Conservation (phyloP, 2,113 vertebrate genomes). For the Callaeas wilsoni region DNA sequence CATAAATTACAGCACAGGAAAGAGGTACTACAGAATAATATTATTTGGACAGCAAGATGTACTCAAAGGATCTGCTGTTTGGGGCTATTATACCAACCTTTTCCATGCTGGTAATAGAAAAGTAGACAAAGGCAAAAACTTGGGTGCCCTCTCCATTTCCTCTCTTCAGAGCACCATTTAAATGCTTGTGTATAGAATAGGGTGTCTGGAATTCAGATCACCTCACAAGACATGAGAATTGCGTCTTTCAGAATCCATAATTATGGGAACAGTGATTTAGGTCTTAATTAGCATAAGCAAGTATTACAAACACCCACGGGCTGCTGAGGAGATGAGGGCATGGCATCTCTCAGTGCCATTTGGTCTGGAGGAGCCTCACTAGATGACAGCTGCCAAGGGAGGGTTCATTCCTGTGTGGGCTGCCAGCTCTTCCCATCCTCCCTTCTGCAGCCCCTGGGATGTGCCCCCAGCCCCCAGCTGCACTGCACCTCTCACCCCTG, state of each 20-base stretch:
- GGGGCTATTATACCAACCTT: background rate
- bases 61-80: background rate
- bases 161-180: background rate
- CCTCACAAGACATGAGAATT: background rate
- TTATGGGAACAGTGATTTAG: background rate
- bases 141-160: background rate
- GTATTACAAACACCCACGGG: rapidly evolving
- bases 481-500: no score
- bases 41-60: background rate
- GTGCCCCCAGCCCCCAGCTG: background rate
- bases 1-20: background rate
- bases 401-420: rapidly evolving
- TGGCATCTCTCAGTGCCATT: rapidly evolving
- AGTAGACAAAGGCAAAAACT: background rate
- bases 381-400: background rate
- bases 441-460: background rate
- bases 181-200: background rate
- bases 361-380: background rate
- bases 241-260: background rate
- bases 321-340: background rate
- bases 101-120: background rate
- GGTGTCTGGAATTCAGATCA: background rate
- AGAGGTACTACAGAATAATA: background rate
- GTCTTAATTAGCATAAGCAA: background rate
- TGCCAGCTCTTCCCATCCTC: background rate